Evolutionary conservation across 53 echinoderm and acorn worm genomes (phyloP).

Genomic region (Paracentrotus lividus): DNA sequence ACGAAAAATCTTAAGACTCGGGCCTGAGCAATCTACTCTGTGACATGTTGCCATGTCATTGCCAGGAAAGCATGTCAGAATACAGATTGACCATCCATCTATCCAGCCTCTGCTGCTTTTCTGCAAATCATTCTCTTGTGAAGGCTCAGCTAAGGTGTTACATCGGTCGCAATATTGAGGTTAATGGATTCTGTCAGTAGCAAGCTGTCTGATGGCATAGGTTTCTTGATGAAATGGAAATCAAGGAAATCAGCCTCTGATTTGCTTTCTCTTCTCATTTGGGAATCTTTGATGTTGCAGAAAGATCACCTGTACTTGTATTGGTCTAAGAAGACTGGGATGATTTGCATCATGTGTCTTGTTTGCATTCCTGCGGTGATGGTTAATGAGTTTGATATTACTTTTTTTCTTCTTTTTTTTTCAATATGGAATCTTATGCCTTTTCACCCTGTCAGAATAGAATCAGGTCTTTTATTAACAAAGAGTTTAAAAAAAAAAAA

Average conservation of each 20-base stretch:
- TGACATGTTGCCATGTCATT: constrained; percentile 25
- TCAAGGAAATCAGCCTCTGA: constrained; percentile 46
- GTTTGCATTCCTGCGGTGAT: neutral
- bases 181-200: constrained; percentile 40
- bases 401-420: neutral
- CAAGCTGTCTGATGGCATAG: neutral
- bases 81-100: constrained; percentile 33
- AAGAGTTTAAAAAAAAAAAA: neutral
- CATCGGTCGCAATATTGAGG: constrained; percentile 18
- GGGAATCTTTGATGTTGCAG: neutral
- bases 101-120: constrained; percentile 1
- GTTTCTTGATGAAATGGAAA: constrained; percentile 17
- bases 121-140: constrained; percentile 45
- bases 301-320: neutral
- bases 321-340: neutral
- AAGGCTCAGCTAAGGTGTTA: constrained; percentile 7
- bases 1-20: neutral
- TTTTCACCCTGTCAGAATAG: neutral
- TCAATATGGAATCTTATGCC: neutral
- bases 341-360: neutral
- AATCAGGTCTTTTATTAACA: neutral
- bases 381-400: neutral
- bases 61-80: constrained; percentile 18
- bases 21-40: neutral
- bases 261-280: constrained; percentile 51